These are phyloP conservation scores for Thymelicus acteon DNA, from an alignment of 2,888 invertebrate species.

Conservation along the genomic window DNA sequence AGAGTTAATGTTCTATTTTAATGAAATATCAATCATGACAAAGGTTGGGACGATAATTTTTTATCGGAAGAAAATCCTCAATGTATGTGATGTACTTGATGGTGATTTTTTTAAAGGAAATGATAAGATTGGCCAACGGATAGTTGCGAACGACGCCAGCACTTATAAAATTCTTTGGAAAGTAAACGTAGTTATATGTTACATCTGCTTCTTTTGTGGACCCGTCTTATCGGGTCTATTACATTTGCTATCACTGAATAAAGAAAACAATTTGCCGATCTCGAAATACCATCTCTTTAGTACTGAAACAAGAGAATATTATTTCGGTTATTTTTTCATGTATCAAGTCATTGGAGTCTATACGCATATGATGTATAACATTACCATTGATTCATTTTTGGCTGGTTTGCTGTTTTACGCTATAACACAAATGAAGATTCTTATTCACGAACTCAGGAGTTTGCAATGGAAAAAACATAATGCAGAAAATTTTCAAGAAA, in stretches of 20 bases:
- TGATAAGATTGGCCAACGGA: neutral
- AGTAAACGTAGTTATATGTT: neutral
- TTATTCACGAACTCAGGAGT: slow-evolving; percentile 8
- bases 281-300: slow-evolving; percentile 13
- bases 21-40: slow-evolving; percentile 56
- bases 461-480: slow-evolving; percentile 5
- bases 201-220: neutral
- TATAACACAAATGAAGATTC: slow-evolving; percentile 24
- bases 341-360: slow-evolving; percentile 27
- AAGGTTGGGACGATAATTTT: slow-evolving; percentile 24
- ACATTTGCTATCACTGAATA: neutral
- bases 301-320: neutral
- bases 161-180: slow-evolving; percentile 7
- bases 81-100: slow-evolving; percentile 7
- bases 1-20: slow-evolving; percentile 67
- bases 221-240: neutral
- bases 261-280: neutral
- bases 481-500: neutral
- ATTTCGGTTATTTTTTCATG: slow-evolving; percentile 2
- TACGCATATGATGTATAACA: slow-evolving; percentile 25
- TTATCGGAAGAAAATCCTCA: slow-evolving; percentile 11
- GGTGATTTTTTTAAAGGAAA: slow-evolving; percentile 10
- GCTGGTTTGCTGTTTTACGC: slow-evolving; percentile 25
- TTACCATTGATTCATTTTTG: slow-evolving; percentile 27
- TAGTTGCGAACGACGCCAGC: neutral